These are phyloP conservation scores for Gallinago undulata DNA, from an alignment of 2,113 vertebrate species.

Conservation along the genomic window DNA sequence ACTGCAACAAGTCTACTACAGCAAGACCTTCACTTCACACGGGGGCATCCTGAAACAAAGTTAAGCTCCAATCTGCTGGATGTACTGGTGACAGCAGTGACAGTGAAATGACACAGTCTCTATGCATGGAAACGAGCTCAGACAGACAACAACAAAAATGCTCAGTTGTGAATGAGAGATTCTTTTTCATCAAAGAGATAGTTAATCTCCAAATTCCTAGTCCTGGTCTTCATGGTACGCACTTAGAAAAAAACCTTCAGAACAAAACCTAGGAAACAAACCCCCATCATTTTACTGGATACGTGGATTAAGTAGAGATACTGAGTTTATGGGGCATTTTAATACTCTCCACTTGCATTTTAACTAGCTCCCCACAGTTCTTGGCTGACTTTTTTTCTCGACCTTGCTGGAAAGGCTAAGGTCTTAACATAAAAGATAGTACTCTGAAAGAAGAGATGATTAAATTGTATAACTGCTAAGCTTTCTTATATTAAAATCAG, in stretches of 20 bases:
- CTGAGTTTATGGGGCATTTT: neutral
- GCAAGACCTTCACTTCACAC: neutral
- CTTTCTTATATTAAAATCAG: neutral
- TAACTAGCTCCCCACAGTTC: neutral
- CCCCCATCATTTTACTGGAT: neutral
- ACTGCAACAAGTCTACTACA: neutral
- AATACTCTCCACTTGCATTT: neutral
- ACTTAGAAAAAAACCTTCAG: neutral
- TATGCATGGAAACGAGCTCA: neutral
- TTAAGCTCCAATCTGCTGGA: neutral
- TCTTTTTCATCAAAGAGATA: neutral
- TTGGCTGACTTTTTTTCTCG: neutral
- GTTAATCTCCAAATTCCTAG: neutral
- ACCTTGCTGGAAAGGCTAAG: neutral
- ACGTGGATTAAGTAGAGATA: neutral
- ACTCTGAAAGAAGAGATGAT: neutral
- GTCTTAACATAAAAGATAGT: neutral
- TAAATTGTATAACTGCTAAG: neutral
- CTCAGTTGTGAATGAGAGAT: neutral
- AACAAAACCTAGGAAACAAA: neutral
- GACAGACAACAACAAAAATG: accelerated
- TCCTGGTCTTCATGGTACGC: neutral
- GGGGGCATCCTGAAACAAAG: neutral
- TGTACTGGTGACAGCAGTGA: neutral
- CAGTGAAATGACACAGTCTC: neutral